Conservation (phyloP, 2,888 invertebrate species). For the Scaptomyza reducta region DNA sequence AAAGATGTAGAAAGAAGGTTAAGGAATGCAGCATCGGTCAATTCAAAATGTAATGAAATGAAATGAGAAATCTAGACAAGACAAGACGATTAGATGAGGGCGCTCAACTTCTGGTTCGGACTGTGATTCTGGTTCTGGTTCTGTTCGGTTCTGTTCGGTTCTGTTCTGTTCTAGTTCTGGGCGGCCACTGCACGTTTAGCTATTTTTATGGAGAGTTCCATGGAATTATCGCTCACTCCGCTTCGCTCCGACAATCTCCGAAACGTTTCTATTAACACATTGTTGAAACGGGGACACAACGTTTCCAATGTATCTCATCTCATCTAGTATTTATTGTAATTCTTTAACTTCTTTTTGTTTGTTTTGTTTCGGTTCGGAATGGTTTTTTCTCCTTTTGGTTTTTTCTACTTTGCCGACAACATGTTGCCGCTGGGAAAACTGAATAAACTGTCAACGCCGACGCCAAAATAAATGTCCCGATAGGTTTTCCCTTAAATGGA, state of each 20-base stretch:
- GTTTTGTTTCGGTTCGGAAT: background rate
- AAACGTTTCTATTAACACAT: slow-evolving; percentile 76
- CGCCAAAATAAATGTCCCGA: slow-evolving; percentile 25
- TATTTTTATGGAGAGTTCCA: slow-evolving; percentile 78
- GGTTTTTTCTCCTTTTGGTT: slow-evolving; percentile 2
- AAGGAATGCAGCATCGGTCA: slow-evolving; percentile 57
- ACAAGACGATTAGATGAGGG: slow-evolving; percentile 1
- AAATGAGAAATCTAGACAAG: slow-evolving; percentile 47
- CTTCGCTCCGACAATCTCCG: slow-evolving; percentile 40
- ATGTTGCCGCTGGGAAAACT: slow-evolving; percentile 56
- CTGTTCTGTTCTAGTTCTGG: slow-evolving; percentile 52
- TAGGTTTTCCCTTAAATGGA: slow-evolving; percentile 9
- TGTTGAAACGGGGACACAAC: slow-evolving; percentile 45
- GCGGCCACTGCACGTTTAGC: slow-evolving; percentile 74
- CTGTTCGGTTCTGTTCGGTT: slow-evolving; percentile 4
- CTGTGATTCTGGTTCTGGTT: background rate
- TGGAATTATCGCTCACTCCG: slow-evolving; percentile 60
- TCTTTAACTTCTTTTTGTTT: slow-evolving; percentile 16
- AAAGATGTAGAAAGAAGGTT: slow-evolving; percentile 27
- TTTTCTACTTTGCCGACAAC: slow-evolving; percentile 59
- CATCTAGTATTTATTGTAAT: slow-evolving; percentile 34
- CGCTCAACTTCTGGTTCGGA: background rate
- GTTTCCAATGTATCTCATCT: slow-evolving; percentile 22
- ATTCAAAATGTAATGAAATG: slow-evolving; percentile 53
- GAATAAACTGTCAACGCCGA: slow-evolving; percentile 59